These are phyloP conservation scores for Halictus quadricinctus DNA, from an alignment of 2,888 invertebrate species.

Conservation along the genomic window DNA sequence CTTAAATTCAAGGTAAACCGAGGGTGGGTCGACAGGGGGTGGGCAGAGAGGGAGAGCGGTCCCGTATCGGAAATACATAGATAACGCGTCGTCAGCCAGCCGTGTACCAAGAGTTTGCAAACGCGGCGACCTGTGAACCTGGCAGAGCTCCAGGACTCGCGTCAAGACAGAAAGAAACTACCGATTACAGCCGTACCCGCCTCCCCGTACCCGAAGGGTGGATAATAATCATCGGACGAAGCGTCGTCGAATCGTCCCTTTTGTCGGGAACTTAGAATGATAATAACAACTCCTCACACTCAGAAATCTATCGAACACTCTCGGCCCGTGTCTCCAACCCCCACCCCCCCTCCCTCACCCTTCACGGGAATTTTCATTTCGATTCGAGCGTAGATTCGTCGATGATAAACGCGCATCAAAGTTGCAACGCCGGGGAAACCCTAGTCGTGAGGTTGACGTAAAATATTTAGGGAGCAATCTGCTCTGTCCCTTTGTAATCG, in stretches of 20 bases:
- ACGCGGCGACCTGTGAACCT: conserved; percentile 37
- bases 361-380: not conserved
- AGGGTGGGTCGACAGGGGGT: not conserved
- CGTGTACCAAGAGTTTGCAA: conserved; percentile 21
- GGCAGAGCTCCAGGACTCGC: conserved; percentile 45
- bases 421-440: not conserved
- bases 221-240: conserved; percentile 35
- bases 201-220: not conserved
- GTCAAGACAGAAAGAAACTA: conserved; percentile 33
- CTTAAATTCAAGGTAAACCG: conserved; percentile 19
- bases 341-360: too few species aligned
- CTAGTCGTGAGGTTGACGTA: not conserved
- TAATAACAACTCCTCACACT: not conserved
- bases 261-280: not conserved
- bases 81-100: conserved; percentile 19
- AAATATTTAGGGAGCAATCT: not conserved
- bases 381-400: not conserved
- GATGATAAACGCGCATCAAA: not conserved
- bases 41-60: not conserved
- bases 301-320: not conserved
- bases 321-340: not conserved
- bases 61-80: conserved; percentile 35
- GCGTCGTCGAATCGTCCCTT: conserved; percentile 33
- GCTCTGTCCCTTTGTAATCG: not conserved
- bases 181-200: not conserved